Evolutionary conservation across 1,140 invertebrate species (phyloP).

Genomic region (Papilio polytes): DNA sequence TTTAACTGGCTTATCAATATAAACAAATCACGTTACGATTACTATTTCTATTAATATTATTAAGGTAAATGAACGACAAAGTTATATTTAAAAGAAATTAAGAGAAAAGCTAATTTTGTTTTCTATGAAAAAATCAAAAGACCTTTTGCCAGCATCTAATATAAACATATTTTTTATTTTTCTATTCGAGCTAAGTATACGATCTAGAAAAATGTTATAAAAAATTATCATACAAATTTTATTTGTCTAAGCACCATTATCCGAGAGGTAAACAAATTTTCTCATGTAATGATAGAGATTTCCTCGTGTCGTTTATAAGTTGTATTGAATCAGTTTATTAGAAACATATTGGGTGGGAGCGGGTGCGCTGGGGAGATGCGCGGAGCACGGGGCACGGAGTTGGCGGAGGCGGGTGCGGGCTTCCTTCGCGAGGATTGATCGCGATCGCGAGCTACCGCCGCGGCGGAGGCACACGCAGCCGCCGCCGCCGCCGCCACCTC

Average conservation of each 20-base stretch:
- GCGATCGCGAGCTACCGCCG: conserved; percentile 57
- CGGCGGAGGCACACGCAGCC: conserved; percentile 55
- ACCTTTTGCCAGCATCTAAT: not conserved
- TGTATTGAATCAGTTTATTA: not conserved
- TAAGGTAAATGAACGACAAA: too few species aligned
- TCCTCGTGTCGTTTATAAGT: conserved; percentile 21
- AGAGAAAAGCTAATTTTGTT: too few species aligned
- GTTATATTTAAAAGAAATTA: too few species aligned
- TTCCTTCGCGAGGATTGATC: conserved; percentile 70
- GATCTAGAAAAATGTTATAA: not conserved
- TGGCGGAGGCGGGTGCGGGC: conserved; percentile 52
- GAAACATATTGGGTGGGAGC: conserved; percentile 34
- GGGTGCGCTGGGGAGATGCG: conserved; percentile 52
- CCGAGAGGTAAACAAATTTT: not conserved
- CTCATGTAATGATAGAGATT: conserved; percentile 3
- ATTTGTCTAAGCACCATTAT: not conserved
- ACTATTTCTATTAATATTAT: too few species aligned
- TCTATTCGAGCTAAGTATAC: not conserved
- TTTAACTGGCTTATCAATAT: too few species aligned
- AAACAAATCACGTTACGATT: too few species aligned
- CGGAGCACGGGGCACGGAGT: conserved; percentile 42
- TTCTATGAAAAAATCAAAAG: not conserved
- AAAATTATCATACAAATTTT: not conserved
- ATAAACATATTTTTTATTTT: not conserved
- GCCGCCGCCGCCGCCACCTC: conserved; percentile 50